These are phyloP conservation scores for Aldabrachelys gigantea DNA, from an alignment of 2,113 vertebrate species.

Conservation along the genomic window DNA sequence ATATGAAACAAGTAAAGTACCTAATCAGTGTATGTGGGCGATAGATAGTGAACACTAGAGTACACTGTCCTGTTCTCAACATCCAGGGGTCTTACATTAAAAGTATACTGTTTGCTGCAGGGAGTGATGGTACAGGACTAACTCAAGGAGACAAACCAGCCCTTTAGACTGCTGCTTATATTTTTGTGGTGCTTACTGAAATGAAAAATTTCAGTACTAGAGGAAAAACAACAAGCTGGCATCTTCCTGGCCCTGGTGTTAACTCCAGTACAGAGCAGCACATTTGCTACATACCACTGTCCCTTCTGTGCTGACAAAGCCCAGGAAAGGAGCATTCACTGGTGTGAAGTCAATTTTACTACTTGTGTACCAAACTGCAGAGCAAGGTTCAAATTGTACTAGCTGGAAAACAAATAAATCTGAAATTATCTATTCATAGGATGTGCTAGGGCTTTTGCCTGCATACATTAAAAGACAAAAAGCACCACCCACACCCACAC, in stretches of 20 bases:
- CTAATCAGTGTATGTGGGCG: not conserved
- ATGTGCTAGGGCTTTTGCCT: not conserved
- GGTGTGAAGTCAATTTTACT: not conserved
- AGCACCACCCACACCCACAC: not conserved
- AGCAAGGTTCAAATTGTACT: not conserved
- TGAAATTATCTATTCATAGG: not conserved
- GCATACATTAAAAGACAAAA: not conserved
- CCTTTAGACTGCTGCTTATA: not conserved
- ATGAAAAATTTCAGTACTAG: not conserved
- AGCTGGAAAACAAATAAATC: not conserved
- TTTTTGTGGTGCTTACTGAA: constrained; percentile 28
- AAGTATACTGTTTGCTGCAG: not conserved
- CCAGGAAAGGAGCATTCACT: not conserved
- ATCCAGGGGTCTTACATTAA: not conserved
- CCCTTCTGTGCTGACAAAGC: not conserved
- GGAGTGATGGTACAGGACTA: not conserved
- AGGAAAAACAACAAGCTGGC: constrained; percentile 1
- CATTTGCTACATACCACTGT: not conserved
- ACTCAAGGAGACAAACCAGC: not conserved
- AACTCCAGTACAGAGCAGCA: not conserved
- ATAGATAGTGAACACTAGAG: not conserved
- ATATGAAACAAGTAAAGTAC: not conserved
- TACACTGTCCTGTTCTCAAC: not conserved
- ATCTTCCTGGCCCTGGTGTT: not conserved
- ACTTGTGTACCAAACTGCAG: not conserved